Percentiles rank a stretch among this genome's conserved stretches.
These are phyloP conservation scores for Chironex yamaguchii DNA, from an alignment of 30 jellyfish, hydroid and myxozoan genomes.

Conservation along the genomic window DNA sequence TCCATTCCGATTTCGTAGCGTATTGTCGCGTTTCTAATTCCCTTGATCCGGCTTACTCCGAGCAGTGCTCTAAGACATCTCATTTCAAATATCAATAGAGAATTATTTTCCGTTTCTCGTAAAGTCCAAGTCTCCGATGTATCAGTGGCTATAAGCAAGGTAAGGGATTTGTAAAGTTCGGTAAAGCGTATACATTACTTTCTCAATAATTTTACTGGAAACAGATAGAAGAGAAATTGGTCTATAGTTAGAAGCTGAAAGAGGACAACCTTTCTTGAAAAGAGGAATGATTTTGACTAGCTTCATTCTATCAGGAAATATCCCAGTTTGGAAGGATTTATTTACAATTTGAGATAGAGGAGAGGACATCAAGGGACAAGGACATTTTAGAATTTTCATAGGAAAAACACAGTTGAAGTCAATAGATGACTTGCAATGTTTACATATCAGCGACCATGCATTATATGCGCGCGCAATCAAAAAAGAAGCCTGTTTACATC, in stretches of 20 bases:
- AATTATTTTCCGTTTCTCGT: too few relatives aligned
- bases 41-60: too few relatives aligned
- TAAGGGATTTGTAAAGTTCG: too few relatives aligned
- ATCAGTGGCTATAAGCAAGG: too few relatives aligned
- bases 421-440: neutral
- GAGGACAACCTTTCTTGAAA: constrained; percentile 41
- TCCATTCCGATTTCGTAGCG: too few relatives aligned
- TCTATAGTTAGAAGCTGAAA: constrained; percentile 32
- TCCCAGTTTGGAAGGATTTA: constrained; percentile 27
- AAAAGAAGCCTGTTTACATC: neutral
- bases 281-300: constrained; percentile 37
- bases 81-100: too few relatives aligned
- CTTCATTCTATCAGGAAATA: constrained; percentile 33
- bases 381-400: too few relatives aligned
- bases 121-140: too few relatives aligned
- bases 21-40: too few relatives aligned
- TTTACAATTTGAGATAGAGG: constrained; percentile 35
- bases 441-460: neutral
- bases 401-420: too few relatives aligned
- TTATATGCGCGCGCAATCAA: neutral
- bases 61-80: too few relatives aligned
- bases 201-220: constrained; percentile 8
- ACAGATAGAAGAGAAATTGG: constrained; percentile 37
- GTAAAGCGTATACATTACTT: constrained; percentile 25
- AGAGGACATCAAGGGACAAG: too few relatives aligned